Evolutionary conservation across 2,888 invertebrate genomes (phyloP).

Genomic region (Azorinus chamasolen): DNA sequence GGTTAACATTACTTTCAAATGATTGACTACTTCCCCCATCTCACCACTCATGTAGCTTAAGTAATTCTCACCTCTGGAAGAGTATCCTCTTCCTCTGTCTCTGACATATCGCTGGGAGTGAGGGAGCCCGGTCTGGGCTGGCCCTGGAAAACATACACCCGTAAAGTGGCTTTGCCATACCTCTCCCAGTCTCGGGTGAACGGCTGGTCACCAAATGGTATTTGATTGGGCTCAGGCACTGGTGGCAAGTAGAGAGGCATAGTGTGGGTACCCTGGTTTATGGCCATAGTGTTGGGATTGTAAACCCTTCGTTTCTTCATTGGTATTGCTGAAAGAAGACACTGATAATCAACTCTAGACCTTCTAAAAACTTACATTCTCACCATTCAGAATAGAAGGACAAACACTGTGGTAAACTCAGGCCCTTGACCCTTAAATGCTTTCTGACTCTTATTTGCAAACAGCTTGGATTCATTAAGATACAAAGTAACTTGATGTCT

Average conservation of each 20-base stretch:
- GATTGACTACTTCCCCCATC: too few species aligned
- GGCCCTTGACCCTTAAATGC: too few species aligned
- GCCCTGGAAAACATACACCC: constrained; percentile 82
- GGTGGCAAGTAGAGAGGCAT: constrained; percentile 81
- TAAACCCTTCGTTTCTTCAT: constrained; percentile 71
- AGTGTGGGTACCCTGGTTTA: constrained; percentile 82
- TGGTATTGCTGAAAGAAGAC: constrained; percentile 65
- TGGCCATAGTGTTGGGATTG: constrained; percentile 74
- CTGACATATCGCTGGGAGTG: constrained; percentile 83
- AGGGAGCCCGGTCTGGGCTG: constrained; percentile 83
- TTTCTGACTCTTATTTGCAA: too few species aligned
- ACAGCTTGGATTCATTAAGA: too few species aligned
- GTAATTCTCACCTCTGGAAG: constrained; percentile 74
- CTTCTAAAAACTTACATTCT: too few species aligned
- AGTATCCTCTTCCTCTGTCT: constrained; percentile 80
- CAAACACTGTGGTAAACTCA: too few species aligned
- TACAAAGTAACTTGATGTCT: too few species aligned
- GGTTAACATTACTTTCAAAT: too few species aligned
- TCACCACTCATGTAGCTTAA: too few species aligned
- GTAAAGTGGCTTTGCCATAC: constrained; percentile 79
- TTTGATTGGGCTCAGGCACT: constrained; percentile 77
- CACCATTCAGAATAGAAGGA: too few species aligned
- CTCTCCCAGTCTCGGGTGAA: constrained; percentile 71
- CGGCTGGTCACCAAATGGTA: constrained; percentile 74
- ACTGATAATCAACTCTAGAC: too few species aligned